Conservation (phyloP, 2,888 invertebrate genomes). For the Rotaria sp. region DNA sequence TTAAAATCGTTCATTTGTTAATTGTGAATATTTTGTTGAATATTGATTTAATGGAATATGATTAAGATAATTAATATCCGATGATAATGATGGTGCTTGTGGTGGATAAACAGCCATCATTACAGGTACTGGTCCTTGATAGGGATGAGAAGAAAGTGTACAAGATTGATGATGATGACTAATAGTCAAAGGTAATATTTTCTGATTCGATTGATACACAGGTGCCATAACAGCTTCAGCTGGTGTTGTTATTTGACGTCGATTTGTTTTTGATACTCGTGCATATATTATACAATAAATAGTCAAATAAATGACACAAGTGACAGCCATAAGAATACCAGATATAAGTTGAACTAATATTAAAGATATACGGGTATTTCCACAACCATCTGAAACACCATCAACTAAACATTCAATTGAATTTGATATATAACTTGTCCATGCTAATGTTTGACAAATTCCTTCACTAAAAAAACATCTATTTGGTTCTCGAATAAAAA, state of each 20-base stretch:
- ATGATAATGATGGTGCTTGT: not conserved
- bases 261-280: not conserved
- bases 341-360: not conserved
- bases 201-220: not conserved
- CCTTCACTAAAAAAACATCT: constrained; percentile 8
- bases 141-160: not conserved
- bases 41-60: not conserved
- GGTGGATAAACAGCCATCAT: not conserved
- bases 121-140: not conserved
- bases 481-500: not conserved
- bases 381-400: not conserved
- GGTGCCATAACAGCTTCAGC: not conserved
- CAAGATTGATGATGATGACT: not conserved
- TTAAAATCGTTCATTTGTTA: not conserved
- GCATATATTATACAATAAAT: not conserved
- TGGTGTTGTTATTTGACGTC: not conserved
- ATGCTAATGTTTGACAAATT: not conserved
- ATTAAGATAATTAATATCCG: not conserved
- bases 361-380: not conserved
- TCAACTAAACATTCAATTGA: not conserved
- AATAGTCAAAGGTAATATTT: not conserved
- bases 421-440: not conserved
- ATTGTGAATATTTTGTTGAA: not conserved
- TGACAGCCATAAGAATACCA: not conserved
- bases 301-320: not conserved